A percentile compares a stretch with the other conserved stretches of the same genome.
Conservation (phyloP, 2,888 invertebrate genomes). For the Phania funesta region DNA sequence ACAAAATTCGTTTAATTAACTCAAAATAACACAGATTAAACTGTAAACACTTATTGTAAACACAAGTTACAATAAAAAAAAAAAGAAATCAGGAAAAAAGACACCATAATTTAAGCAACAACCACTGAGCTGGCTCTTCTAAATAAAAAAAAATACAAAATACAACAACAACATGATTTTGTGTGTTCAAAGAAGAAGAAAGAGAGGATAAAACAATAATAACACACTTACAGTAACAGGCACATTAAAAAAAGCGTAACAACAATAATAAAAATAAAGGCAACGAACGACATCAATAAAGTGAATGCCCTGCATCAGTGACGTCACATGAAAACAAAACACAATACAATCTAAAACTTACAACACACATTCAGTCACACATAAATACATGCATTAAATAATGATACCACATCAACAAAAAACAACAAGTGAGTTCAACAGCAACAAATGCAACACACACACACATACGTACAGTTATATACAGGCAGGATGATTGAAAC, state of each 20-base stretch:
- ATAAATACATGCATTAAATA: conserved; percentile 18
- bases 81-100: not conserved
- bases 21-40: not conserved
- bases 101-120: conserved; percentile 1
- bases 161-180: not conserved
- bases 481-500: conserved; percentile 33
- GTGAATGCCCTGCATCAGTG: conserved; percentile 76
- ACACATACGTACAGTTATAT: no score
- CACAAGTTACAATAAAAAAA: not conserved
- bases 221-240: conserved; percentile 34
- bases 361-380: not conserved
- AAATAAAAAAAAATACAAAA: not conserved
- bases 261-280: conserved; percentile 62
- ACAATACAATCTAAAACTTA: not conserved
- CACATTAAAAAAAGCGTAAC: conserved; percentile 48
- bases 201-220: conserved; percentile 17
- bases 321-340: conserved; percentile 67
- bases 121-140: conserved; percentile 38
- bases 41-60: not conserved
- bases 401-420: conserved; percentile 49
- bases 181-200: not conserved
- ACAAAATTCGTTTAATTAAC: conserved; percentile 36
- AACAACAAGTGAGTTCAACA: conserved; percentile 51
- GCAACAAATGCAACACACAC: conserved; percentile 11
- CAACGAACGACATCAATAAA: conserved; percentile 68